These are phyloP conservation scores for Aplysina aerophoba DNA, from an alignment of 37 sponge, comb jelly and placozoan species.

Conservation along the genomic window DNA sequence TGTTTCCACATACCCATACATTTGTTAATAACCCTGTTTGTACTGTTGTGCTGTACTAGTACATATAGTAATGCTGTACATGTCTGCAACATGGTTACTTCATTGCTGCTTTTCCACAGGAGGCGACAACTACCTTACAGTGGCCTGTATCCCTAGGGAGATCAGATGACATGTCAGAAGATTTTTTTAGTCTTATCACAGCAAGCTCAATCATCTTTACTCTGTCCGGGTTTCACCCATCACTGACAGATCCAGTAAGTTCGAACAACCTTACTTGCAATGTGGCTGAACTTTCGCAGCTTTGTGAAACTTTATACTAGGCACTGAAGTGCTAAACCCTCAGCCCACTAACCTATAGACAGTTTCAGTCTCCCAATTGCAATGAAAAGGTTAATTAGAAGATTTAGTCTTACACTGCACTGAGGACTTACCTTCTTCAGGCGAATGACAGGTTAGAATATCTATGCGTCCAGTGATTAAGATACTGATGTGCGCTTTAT, in stretches of 20 bases:
- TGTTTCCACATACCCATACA: too few relatives aligned
- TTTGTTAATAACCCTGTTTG: background rate
- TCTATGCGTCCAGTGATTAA: too few relatives aligned
- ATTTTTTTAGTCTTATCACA: background rate
- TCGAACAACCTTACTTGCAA: background rate
- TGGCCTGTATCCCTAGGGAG: conserved; percentile 11
- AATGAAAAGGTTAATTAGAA: too few relatives aligned
- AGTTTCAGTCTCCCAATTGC: too few relatives aligned
- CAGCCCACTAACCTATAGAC: background rate
- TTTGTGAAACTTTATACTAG: too few relatives aligned
- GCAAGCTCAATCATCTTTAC: background rate
- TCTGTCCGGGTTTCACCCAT: background rate
- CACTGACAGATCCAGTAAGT: background rate
- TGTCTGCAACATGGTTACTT: background rate
- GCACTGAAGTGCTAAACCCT: too few relatives aligned
- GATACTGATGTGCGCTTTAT: too few relatives aligned
- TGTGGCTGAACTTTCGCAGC: too few relatives aligned
- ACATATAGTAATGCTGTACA: background rate
- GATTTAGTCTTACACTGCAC: too few relatives aligned
- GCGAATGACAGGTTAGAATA: too few relatives aligned
- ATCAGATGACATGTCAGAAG: background rate
- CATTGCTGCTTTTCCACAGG: background rate
- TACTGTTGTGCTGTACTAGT: background rate
- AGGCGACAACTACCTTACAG: background rate
- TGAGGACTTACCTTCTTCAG: too few relatives aligned